Conservation (phyloP, 2,113 vertebrate species). For the Paratilapia polleni region DNA sequence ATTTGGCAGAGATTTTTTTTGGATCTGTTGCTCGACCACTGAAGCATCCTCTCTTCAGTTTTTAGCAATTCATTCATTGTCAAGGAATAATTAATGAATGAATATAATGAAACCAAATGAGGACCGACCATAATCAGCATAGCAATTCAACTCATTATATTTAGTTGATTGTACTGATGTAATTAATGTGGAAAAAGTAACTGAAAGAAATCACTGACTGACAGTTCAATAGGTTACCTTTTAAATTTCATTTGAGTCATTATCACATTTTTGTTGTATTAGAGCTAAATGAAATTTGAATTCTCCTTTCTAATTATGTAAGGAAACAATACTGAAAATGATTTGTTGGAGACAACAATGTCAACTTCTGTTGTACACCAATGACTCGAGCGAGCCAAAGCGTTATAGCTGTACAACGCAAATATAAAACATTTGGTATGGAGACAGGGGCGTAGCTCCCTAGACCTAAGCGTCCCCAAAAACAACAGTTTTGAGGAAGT, state of each 20-base stretch:
- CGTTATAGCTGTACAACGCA: neutral
- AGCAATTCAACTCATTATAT: neutral
- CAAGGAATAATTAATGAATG: neutral
- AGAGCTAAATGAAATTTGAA: neutral
- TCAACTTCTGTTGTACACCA: neutral
- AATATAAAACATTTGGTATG: neutral
- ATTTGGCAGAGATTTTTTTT: conserved; percentile 1
- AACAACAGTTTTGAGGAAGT: neutral
- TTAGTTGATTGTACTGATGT: neutral
- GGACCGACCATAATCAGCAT: neutral
- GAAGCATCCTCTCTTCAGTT: neutral
- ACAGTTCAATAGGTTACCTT: no score
- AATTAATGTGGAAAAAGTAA: neutral
- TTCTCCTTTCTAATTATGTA: neutral
- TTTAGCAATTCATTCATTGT: neutral
- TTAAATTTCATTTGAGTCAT: neutral
- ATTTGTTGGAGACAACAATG: neutral
- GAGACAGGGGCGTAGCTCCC: neutral
- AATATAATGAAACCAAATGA: neutral
- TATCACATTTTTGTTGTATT: neutral
- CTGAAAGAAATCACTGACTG: neutral
- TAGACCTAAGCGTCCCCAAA: neutral
- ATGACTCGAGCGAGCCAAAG: neutral
- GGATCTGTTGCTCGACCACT: neutral
- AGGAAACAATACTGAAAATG: neutral